phyloP scores from a whole-genome alignment of 1,140 invertebrate genomes.

The Globodera rostochiensis region DNA sequence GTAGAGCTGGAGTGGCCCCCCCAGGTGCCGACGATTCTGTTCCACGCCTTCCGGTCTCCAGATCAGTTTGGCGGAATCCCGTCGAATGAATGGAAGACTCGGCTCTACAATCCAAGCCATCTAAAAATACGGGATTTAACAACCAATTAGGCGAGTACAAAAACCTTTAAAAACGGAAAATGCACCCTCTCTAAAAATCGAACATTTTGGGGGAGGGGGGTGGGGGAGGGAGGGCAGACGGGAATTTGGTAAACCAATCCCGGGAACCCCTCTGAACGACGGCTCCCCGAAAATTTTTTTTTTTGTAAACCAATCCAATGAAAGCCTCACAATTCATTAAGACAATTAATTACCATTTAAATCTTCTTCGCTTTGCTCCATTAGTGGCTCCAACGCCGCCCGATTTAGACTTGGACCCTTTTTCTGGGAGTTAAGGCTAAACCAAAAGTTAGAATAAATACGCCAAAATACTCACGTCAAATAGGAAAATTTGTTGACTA shows the following conservation, averaged over 20 bases:
- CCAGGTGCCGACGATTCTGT: neutral
- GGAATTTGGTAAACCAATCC: too few relatives aligned
- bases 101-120: neutral
- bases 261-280: too few relatives aligned
- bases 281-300: too few relatives aligned
- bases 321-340: too few relatives aligned
- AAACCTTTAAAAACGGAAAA: too few relatives aligned
- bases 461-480: slow-evolving; percentile 10
- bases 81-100: neutral
- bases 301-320: too few relatives aligned
- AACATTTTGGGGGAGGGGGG: too few relatives aligned
- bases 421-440: slow-evolving; percentile 2
- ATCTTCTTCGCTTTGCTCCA: slow-evolving; percentile 13
- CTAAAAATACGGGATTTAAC: neutral
- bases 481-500: slow-evolving; percentile 31
- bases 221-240: too few relatives aligned
- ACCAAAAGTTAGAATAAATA: slow-evolving; percentile 6
- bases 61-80: neutral
- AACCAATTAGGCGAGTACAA: too few relatives aligned
- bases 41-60: neutral
- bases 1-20: too few relatives aligned
- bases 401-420: neutral
- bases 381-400: slow-evolving; percentile 1
- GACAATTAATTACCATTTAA: neutral
- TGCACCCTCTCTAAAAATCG: too few relatives aligned